phyloP scores from a whole-genome alignment of 2,888 invertebrate species.

The Baccha elongata region DNA sequence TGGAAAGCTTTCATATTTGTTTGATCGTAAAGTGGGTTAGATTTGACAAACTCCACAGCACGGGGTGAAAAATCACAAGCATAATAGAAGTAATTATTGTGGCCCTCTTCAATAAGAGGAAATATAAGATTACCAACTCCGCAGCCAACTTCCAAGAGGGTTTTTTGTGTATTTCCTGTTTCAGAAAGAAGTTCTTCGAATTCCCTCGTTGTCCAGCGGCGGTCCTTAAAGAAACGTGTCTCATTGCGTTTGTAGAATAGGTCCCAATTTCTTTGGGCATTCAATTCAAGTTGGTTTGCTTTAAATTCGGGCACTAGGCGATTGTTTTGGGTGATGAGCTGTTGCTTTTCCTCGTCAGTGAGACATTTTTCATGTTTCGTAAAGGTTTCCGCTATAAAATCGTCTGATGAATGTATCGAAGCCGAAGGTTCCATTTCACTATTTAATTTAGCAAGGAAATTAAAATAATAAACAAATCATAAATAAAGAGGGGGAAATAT shows the following conservation, averaged over 20 bases:
- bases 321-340: constrained; percentile 87
- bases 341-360: constrained; percentile 85
- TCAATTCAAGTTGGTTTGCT: constrained; percentile 89
- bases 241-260: constrained; percentile 97
- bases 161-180: constrained; percentile 81
- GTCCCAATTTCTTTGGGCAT: constrained; percentile 97
- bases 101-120: constrained; percentile 92
- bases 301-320: constrained; percentile 88
- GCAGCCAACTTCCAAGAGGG: constrained; percentile 90
- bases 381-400: constrained; percentile 72
- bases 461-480: constrained; percentile 39
- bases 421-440: constrained; percentile 24
- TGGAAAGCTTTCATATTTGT: constrained; percentile 90
- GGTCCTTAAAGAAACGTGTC: constrained; percentile 95
- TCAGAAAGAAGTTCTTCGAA: constrained; percentile 90
- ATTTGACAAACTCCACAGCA: constrained; percentile 93
- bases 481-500: neutral
- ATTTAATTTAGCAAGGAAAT: neutral
- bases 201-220: constrained; percentile 98
- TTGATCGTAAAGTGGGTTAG: constrained; percentile 86
- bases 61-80: constrained; percentile 97
- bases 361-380: constrained; percentile 77
- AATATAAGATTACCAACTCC: constrained; percentile 98
- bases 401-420: neutral
- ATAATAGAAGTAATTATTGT: constrained; percentile 87